Conservation (phyloP, 2,888 invertebrate genomes). For the Mylabris sibirica region DNA sequence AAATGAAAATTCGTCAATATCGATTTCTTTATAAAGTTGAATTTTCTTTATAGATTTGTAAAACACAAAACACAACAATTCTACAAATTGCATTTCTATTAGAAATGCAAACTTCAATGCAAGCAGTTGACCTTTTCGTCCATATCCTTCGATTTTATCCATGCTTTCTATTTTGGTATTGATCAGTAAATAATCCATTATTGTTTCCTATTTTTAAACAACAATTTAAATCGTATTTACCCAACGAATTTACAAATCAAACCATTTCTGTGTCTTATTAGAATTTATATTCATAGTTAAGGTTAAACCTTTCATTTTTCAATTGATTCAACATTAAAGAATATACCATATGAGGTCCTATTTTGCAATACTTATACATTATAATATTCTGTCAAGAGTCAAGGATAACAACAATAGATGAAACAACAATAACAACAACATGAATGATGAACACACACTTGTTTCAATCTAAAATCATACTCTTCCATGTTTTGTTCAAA, state of each 20-base stretch:
- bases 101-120: neutral
- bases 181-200: neutral
- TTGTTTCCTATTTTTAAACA: neutral
- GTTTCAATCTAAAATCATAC: neutral
- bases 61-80: too few relatives aligned
- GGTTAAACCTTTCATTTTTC: constrained; percentile 4
- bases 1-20: neutral
- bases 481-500: neutral
- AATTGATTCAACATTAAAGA: neutral
- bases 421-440: neutral
- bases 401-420: neutral
- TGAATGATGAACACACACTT: constrained; percentile 4
- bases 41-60: too few relatives aligned
- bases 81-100: neutral
- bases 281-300: neutral
- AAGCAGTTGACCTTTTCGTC: neutral
- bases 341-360: neutral
- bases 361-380: too few relatives aligned
- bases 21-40: neutral
- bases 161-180: neutral
- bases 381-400: neutral
- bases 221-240: neutral
- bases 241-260: too few relatives aligned
- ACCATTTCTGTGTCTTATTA: neutral
- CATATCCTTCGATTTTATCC: neutral